Evolutionary conservation across 2,113 vertebrate genomes (phyloP).

Genomic region (Macroglossus sobrinus): DNA sequence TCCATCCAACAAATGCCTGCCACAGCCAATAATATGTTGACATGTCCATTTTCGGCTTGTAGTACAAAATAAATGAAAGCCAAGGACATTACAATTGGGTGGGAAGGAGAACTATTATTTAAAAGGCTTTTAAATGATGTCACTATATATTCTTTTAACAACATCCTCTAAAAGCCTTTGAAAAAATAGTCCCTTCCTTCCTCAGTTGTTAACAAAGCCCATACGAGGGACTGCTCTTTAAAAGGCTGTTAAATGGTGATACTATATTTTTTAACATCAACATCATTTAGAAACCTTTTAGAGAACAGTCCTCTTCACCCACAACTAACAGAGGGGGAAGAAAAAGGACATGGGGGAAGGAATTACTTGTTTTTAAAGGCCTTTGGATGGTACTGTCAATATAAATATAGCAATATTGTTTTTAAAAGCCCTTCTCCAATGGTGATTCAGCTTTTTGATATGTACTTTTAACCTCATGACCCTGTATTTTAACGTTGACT

Average conservation of each 20-base stretch:
- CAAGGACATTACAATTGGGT: constrained; percentile 62
- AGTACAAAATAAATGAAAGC: constrained; percentile 66
- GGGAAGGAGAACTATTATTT: constrained; percentile 66
- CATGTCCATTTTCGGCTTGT: constrained; percentile 28
- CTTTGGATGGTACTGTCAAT: constrained; percentile 54
- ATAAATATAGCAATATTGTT: constrained; percentile 57
- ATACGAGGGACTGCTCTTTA: constrained; percentile 37
- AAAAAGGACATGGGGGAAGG: constrained; percentile 40
- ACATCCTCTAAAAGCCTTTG: constrained; percentile 70
- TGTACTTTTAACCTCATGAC: constrained; percentile 51
- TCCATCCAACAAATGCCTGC: constrained; percentile 53
- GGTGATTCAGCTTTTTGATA: constrained; percentile 55
- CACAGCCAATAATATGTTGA: background rate
- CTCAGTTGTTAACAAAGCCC: constrained; percentile 72
- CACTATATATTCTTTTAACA: constrained; percentile 71
- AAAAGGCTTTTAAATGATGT: constrained; percentile 71
- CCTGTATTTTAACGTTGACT: constrained; percentile 31
- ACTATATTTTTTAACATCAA: constrained; percentile 66
- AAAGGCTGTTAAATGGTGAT: constrained; percentile 61
- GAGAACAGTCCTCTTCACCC: constrained; percentile 50
- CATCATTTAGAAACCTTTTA: constrained; percentile 75
- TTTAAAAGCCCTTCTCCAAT: constrained; percentile 58
- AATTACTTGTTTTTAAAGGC: constrained; percentile 62
- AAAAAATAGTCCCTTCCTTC: constrained; percentile 36
- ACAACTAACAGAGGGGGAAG: background rate